Evolutionary conservation across 2,797 vertebrate species (phyloP).

Genomic region (Oreochromis mossambicus): DNA sequence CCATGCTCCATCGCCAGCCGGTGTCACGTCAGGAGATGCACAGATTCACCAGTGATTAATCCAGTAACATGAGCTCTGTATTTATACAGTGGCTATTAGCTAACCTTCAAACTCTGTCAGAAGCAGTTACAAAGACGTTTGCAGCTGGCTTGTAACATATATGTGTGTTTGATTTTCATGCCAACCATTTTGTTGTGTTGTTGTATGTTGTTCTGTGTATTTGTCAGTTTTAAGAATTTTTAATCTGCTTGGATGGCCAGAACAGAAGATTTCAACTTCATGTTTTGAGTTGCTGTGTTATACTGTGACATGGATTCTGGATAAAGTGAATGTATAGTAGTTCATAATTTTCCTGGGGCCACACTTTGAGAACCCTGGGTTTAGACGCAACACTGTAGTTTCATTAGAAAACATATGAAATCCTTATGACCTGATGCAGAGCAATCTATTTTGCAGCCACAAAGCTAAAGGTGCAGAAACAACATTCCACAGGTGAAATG

Average conservation of each 20-base stretch:
- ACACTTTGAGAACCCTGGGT: background rate
- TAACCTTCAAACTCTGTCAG: background rate
- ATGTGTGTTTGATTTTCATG: background rate
- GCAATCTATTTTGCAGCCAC: background rate
- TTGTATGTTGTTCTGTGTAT: background rate
- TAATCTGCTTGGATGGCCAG: background rate
- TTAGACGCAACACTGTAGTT: background rate
- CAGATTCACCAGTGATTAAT: constrained; percentile 16
- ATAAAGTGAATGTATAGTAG: background rate
- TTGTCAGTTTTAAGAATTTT: background rate
- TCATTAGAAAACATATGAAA: background rate
- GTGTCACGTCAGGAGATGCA: constrained; percentile 21
- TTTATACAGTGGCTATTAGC: background rate
- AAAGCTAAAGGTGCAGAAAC: background rate
- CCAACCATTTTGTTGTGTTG: background rate
- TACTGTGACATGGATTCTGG: background rate
- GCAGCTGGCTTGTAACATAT: background rate
- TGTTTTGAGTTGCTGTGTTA: background rate
- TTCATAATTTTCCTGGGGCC: background rate
- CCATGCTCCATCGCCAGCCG: constrained; percentile 33
- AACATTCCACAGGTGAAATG: background rate
- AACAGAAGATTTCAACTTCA: background rate
- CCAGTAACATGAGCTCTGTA: background rate
- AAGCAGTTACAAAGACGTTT: background rate
- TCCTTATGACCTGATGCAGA: background rate